Conservation (phyloP, 2,113 vertebrate species). For the Zosterops hypoxanthus region DNA sequence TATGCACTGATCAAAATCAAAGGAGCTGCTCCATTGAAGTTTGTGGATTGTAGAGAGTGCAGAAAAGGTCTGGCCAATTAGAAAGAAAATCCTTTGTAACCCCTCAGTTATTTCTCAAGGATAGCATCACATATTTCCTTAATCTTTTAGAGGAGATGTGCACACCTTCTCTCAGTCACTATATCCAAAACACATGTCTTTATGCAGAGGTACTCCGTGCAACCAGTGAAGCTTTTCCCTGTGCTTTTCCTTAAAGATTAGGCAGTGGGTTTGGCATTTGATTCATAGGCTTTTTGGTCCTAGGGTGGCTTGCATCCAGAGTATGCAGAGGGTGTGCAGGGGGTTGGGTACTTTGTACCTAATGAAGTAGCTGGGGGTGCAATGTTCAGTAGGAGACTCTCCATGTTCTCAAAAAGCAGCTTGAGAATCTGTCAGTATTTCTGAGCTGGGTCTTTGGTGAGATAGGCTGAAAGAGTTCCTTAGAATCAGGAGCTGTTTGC, state of each 20-base stretch:
- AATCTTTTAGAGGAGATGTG: background rate
- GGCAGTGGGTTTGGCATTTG: background rate
- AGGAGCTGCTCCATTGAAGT: background rate
- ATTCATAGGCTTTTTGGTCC: background rate
- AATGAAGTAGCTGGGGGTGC: background rate
- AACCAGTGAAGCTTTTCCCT: background rate
- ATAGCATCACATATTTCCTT: accelerated
- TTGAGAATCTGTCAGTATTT: background rate
- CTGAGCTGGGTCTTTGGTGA: background rate
- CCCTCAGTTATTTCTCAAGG: background rate
- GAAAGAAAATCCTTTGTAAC: background rate
- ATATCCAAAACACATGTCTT: background rate
- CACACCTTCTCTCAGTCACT: background rate
- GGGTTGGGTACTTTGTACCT: background rate
- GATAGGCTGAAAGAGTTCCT: background rate
- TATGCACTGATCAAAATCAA: background rate
- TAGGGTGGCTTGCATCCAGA: background rate
- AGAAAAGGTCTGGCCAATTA: background rate
- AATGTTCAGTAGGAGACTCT: background rate
- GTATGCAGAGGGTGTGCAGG: background rate
- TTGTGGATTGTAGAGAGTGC: background rate
- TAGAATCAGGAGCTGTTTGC: background rate
- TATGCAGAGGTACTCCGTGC: background rate
- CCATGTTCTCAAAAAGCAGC: background rate
- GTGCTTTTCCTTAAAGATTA: background rate